Evolutionary conservation across 2,113 vertebrate genomes (phyloP).

Genomic region (Saccopteryx bilineata): DNA sequence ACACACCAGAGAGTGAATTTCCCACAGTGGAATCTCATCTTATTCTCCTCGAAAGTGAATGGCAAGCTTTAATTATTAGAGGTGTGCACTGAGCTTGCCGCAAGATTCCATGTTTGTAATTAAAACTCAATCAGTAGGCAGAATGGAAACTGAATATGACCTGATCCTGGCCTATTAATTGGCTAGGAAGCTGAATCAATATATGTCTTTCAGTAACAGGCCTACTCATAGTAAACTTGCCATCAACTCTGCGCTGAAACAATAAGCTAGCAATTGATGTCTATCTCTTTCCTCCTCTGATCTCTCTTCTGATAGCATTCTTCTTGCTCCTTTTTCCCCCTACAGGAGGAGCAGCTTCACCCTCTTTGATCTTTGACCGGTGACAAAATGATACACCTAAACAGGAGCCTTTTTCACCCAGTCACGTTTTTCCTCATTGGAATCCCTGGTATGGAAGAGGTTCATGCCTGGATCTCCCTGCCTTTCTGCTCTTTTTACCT

Average conservation of each 20-base stretch:
- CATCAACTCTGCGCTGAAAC: not conserved
- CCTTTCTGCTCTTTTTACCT: slow-evolving; percentile 65
- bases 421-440: slow-evolving; percentile 45
- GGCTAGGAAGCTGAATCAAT: fast-evolving
- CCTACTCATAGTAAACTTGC: not conserved
- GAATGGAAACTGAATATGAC: not conserved
- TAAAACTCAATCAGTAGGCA: not conserved
- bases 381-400: too few relatives aligned
- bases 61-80: not conserved
- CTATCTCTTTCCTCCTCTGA: not conserved
- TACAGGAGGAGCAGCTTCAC: not conserved
- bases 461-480: slow-evolving; percentile 62
- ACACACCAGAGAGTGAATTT: not conserved
- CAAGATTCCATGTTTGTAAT: not conserved
- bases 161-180: not conserved
- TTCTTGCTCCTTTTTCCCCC: not conserved
- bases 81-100: not conserved
- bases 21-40: not conserved
- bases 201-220: not conserved
- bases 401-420: not conserved
- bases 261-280: not conserved
- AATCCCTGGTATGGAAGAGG: slow-evolving; percentile 62
- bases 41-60: not conserved
- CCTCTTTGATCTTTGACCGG: too few relatives aligned
- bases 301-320: not conserved